Base-by-base conservation (phyloP, 2,888 invertebrate species). In the Drosophila buzzatii region DNA sequence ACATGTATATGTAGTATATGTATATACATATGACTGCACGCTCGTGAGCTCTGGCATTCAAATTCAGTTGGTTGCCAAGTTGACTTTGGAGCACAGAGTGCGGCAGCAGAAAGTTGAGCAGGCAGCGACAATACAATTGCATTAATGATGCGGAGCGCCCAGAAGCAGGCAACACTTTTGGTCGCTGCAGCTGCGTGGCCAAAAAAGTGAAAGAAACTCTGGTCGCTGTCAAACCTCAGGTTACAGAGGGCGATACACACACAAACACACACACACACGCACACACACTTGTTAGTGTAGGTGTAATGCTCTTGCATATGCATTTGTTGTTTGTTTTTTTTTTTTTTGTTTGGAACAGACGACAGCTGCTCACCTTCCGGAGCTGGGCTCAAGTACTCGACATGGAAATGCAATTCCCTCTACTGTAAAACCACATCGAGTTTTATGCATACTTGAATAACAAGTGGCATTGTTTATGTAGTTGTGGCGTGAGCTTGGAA, bases 61-160 rank as follows among this genome's bases (percentile, higher is more conserved):
- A 81, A 70, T 76, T 39, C 65, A 49, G 69, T n/a, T 59, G 66
- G 76, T 68, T 76, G 60, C 33, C 63, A 77, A 69, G 66, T 71
- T 69, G 81, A 79, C 73, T 77, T 76, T 66, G 53, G 57, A 33
- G 52, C 67, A 66, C 70, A 67, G 62, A 47, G 67, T 58, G 56
- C 61, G 53, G 59, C 56, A 52, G 62, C 58, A 62, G 60, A 81
- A 81, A 63, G 68, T 73, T 74, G 52, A 58, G 67, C 63, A 47
- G 68, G 53, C 66, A 58, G 64, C 69, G 61, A 53, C 77, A 79
- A 60, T 60, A 81, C 79, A 79, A 79, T 76, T 81, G 83, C 83
- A 85, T 83, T 85, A 85, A 89, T 89, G 86, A 83, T 83, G 86
- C 63, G 41, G 31, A 37, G 64, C 77, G 70, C 77, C 49, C 62